Conservation (phyloP, 92 coral and sea anemone species). For the Porites rus region DNA sequence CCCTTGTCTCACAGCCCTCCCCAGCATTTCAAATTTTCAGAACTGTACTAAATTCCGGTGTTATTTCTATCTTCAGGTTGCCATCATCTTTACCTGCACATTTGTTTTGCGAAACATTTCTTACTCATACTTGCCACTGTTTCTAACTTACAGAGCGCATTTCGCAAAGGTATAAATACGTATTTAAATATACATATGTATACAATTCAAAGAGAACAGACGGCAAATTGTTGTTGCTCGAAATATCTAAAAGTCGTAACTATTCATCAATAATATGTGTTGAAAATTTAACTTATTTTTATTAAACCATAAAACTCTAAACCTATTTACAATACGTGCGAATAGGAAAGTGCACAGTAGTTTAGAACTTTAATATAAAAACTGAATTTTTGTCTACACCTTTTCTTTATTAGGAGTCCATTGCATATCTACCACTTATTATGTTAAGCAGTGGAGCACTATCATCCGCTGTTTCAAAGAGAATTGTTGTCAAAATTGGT, state of each 20-base stretch:
- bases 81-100: constrained; percentile 7
- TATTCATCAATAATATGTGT: too few species aligned
- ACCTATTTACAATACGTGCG: background rate
- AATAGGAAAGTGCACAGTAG: background rate
- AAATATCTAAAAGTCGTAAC: too few species aligned
- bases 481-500: background rate
- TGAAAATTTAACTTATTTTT: too few species aligned
- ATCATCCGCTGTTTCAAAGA: constrained; percentile 7
- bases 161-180: constrained; percentile 7
- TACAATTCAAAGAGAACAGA: background rate
- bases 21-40: too few species aligned
- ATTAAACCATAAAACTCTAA: too few species aligned
- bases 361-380: background rate
- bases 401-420: background rate
- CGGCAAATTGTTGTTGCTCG: too few species aligned
- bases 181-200: background rate
- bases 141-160: constrained; percentile 3
- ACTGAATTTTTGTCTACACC: background rate
- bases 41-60: too few species aligned
- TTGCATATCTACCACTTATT: constrained; percentile 7
- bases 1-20: too few species aligned
- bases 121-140: constrained; percentile 18
- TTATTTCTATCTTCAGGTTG: background rate
- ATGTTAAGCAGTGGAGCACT: background rate
- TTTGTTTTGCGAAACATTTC: background rate